Base-by-base conservation (phyloP, 2,888 invertebrate genomes). In the Rhopalosiphum nymphaeae region DNA sequence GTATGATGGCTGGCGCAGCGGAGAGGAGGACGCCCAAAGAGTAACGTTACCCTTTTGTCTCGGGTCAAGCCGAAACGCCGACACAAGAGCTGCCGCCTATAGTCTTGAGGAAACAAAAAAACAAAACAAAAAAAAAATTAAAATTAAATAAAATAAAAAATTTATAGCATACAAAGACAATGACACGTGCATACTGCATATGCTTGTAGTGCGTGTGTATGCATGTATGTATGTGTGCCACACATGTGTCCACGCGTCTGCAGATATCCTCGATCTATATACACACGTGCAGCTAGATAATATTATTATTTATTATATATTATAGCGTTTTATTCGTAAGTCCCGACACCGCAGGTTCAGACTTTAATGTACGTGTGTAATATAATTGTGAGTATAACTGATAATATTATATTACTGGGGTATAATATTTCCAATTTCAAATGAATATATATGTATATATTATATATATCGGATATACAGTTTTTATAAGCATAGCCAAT, bases 31-130 rank as follows among this genome's bases (percentile, higher is more conserved):
- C 92, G 92, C 67, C 93, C 78, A 67, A 89, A 87, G 89, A 67
- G 92, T 89, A 93, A 89, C 78, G 93, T 89, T 93, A 93, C 89
- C 89, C 93, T 93, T 93, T 93, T 93, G 89, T 93, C 84, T 93
- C 93, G 93, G 93, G 93, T 93, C 93, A 93, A 93, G 93, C 89
- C 61, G 88, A 88, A 87, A 92, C 67, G 67, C 92, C 93, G 93
- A 93, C 89, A 93, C 93, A 84, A 89, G 78, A 93, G 67, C 67
- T 29, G 49, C 92, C 42, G 92, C 87, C 87, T 13, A 78, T n/a
- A 86, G 44, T 57, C 86, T 56, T 87, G 16, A 36, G 25, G 89
- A 84, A 61, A 78, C 25, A 93, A 56, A n/a, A 61, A 57, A 53
- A 53, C 4, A 53, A 53, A 53, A 56, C 36, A 25, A 57, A 56